phyloP scores from a whole-genome alignment of 2,888 invertebrate genomes.

The Rotaria socialis region DNA sequence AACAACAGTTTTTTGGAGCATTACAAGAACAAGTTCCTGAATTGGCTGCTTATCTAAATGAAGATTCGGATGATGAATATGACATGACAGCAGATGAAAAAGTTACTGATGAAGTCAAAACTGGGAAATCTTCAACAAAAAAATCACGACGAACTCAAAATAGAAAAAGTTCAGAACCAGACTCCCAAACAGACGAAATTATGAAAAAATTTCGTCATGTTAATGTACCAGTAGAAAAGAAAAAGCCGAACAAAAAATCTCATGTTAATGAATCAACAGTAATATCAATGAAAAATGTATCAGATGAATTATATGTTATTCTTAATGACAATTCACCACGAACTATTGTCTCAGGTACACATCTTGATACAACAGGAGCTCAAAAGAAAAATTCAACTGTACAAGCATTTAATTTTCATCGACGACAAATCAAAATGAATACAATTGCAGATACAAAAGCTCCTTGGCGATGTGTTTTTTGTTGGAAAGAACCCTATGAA shows the following conservation, averaged over 20 bases:
- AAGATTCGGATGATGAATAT: conserved; percentile 2
- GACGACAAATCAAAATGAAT: conserved; percentile 16
- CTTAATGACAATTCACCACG: not conserved
- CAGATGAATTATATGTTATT: conserved; percentile 20
- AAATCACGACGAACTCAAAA: not conserved
- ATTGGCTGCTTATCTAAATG: conserved; percentile 19
- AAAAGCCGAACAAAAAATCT: not conserved
- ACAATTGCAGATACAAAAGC: not conserved
- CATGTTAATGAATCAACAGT: not conserved
- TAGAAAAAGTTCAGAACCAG: not conserved
- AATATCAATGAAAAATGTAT: not conserved
- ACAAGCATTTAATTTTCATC: not conserved
- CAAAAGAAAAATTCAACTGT: not conserved
- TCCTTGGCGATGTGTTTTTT: not conserved
- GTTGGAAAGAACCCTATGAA: conserved; percentile 28
- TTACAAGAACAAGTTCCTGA: conserved; percentile 8
- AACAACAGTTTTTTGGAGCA: not conserved
- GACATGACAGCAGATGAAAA: not conserved
- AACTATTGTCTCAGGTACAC: not conserved
- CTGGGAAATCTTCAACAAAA: not conserved
- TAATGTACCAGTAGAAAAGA: not conserved
- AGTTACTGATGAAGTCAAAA: not conserved
- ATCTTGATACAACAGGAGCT: not conserved
- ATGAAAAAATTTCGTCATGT: conserved; percentile 34
- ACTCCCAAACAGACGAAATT: not conserved